Evolutionary conservation across 1,140 invertebrate species (phyloP).

Genomic region (Stegodyphus mimosarum): DNA sequence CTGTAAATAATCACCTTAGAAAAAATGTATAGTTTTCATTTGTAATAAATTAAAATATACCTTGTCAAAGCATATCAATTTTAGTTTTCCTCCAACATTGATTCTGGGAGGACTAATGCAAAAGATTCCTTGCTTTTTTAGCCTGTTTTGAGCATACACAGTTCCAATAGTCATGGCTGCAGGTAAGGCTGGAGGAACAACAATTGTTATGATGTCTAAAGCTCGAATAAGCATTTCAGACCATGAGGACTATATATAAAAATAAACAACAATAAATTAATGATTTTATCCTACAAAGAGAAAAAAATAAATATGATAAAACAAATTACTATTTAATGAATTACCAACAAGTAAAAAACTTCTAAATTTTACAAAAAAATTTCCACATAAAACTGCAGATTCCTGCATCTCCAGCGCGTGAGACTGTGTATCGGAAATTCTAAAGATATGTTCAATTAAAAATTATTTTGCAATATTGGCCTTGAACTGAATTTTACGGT

Average conservation of each 20-base stretch:
- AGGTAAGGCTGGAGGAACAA: slow-evolving; percentile 92
- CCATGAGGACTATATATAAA: slow-evolving; percentile 59
- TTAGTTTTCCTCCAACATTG: slow-evolving; percentile 91
- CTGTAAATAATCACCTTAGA: too few relatives aligned
- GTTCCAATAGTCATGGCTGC: slow-evolving; percentile 95
- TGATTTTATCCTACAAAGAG: too few relatives aligned
- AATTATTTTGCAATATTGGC: too few relatives aligned
- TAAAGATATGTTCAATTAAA: too few relatives aligned
- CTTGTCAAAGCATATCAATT: slow-evolving; percentile 96
- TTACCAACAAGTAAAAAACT: not conserved
- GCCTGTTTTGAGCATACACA: slow-evolving; percentile 82
- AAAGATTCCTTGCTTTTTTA: slow-evolving; percentile 84
- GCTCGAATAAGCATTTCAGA: slow-evolving; percentile 70
- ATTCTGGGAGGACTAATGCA: slow-evolving; percentile 92
- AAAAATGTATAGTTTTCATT: too few relatives aligned
- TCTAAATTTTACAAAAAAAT: not conserved
- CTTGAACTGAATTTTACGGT: too few relatives aligned
- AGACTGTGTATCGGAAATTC: too few relatives aligned
- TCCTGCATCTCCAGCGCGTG: too few relatives aligned
- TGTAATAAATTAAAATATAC: slow-evolving; percentile 7
- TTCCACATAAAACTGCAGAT: too few relatives aligned
- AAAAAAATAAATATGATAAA: too few relatives aligned
- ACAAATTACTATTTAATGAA: too few relatives aligned
- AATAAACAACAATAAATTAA: not conserved
- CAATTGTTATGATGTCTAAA: slow-evolving; percentile 93